Conservation (phyloP, 2,888 invertebrate species). For the Lamellibrachia satsuma region DNA sequence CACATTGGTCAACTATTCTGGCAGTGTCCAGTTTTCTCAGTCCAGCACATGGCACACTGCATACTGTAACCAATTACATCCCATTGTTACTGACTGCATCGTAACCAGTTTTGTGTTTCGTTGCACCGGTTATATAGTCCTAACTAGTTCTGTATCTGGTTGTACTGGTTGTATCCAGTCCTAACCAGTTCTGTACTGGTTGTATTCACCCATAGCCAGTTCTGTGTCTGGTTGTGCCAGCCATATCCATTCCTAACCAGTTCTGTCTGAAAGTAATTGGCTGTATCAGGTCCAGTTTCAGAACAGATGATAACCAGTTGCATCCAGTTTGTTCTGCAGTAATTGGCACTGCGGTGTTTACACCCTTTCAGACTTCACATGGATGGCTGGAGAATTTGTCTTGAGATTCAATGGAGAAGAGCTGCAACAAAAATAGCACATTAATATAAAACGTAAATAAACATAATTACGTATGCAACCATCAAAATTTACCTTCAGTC, state of each 20-base stretch:
- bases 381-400: not conserved
- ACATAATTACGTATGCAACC: not conserved
- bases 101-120: too few species aligned
- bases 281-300: too few species aligned
- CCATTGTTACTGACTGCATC: too few species aligned
- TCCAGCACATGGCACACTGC: not conserved
- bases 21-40: not conserved
- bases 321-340: not conserved
- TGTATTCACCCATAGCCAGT: not conserved
- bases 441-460: not conserved
- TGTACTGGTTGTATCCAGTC: too few species aligned
- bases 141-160: too few species aligned
- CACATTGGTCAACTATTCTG: not conserved
- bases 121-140: too few species aligned
- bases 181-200: not conserved
- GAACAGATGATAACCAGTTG: not conserved
- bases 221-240: not conserved
- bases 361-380: not conserved
- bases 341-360: not conserved
- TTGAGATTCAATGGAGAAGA: slow-evolving; percentile 3
- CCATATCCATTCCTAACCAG: not conserved
- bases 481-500: not conserved
- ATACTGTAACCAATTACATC: not conserved
- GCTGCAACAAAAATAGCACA: not conserved
- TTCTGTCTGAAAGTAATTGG: not conserved